These are phyloP conservation scores for Planiliza haematocheilus DNA, from an alignment of 2,113 vertebrate species.

Conservation along the genomic window DNA sequence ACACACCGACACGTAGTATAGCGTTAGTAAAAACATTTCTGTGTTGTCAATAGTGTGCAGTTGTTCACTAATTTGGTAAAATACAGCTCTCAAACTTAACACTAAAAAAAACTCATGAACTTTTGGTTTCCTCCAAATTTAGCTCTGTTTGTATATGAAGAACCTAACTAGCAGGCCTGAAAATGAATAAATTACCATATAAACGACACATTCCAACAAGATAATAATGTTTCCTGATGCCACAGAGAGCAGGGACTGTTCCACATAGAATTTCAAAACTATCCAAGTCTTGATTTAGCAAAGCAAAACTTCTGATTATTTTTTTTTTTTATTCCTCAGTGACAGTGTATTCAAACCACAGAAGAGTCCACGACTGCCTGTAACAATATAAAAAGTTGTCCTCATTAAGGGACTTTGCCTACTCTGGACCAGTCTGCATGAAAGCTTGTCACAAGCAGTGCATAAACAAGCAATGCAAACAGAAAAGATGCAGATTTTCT, in stretches of 20 bases:
- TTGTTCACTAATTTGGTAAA: too few relatives aligned
- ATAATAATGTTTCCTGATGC: background rate
- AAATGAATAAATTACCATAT: background rate
- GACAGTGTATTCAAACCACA: background rate
- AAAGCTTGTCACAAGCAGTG: background rate
- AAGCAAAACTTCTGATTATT: background rate
- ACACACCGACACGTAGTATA: too few relatives aligned
- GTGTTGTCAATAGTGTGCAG: too few relatives aligned
- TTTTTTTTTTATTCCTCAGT: too few relatives aligned
- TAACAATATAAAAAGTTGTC: background rate
- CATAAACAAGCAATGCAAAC: background rate
- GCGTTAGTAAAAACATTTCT: too few relatives aligned
- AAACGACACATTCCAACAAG: background rate
- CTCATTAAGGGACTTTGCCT: slow-evolving; percentile 30
- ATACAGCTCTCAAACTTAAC: too few relatives aligned
- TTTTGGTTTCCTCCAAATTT: background rate
- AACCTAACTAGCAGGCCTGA: background rate
- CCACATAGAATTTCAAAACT: background rate
- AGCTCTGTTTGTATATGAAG: background rate
- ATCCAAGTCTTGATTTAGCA: slow-evolving; percentile 1
- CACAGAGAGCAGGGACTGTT: background rate
- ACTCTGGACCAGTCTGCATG: slow-evolving; percentile 20
- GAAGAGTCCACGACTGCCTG: background rate
- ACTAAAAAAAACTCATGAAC: background rate
- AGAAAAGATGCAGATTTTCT: background rate